Evolutionary conservation across 2,888 invertebrate genomes (phyloP), one percentile per base, ranked within the genome.

Genomic region (Eilema griseolum): DNA sequence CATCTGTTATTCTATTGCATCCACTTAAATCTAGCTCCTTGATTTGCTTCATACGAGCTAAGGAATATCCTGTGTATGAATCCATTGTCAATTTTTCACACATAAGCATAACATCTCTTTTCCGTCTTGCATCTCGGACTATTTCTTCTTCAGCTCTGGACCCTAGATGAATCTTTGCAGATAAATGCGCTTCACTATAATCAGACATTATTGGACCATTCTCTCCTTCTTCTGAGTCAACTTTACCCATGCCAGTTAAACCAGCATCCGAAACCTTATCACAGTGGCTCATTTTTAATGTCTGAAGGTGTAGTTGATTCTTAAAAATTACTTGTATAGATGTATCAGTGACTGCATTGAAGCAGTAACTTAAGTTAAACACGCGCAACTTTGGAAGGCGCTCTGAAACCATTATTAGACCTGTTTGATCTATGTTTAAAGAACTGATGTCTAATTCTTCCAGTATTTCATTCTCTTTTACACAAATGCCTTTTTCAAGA

Each of bases 1-100:
- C 96, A 89, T 98, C 97, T 24, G 97, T 97, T 67, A 98, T 96
- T 88, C 96, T 96, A 78, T 96, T 96, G 85, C 97, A 97, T 1
- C 96, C 96, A 72, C 96, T 96, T 23, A 98, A 91, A 85, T 97
- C 96, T 10, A 98, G 90, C 64, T 95, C 93, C 72, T 90, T 93
- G 3, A 98, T 92, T 0, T 95, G 92, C 76, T 92, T 95, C 20
- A 97, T 83, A 46, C 96, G 91, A 46, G 95, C 95, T 72, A 97
- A 91, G 11, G 96, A 96, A 82, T 94, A 96, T 1, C 96, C 96
- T 67, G 91, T 89, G 70, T 89, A 91, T 14, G 91, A 86, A 66
- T 94, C 91, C 77, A 90, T 87, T 11, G 93, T 84, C 26, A 95
- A 75, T 72, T 95, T 95, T 86, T 96, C 96, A 83, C 96, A 97